Evolutionary conservation across 92 coral and sea anemone species (phyloP).

Genomic region (Porites cylindrica): DNA sequence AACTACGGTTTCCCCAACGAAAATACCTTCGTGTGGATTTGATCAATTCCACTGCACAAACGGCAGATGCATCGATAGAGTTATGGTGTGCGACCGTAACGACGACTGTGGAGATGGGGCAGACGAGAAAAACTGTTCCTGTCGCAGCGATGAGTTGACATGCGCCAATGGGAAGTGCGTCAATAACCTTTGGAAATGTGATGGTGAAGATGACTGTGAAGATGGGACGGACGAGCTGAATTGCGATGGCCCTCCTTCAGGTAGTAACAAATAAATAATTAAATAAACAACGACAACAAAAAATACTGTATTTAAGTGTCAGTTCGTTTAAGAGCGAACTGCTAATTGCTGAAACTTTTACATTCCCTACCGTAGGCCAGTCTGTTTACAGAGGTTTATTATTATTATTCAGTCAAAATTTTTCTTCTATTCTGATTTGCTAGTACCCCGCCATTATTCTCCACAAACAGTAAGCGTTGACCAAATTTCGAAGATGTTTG

Average conservation of each 20-base stretch:
- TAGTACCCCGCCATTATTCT: too few species aligned
- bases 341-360: too few species aligned
- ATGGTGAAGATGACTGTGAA: conserved; percentile 86
- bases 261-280: background rate
- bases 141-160: conserved; percentile 59
- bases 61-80: conserved; percentile 73
- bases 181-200: conserved; percentile 75
- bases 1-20: conserved; percentile 32
- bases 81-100: conserved; percentile 73
- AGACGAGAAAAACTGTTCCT: conserved; percentile 90
- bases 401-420: too few species aligned
- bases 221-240: conserved; percentile 90
- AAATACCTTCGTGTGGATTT: conserved; percentile 40
- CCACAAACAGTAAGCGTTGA: too few species aligned
- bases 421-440: too few species aligned
- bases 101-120: conserved; percentile 92
- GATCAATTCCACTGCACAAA: conserved; percentile 73
- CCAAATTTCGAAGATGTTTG: too few species aligned
- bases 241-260: conserved; percentile 53
- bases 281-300: too few species aligned
- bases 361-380: too few species aligned
- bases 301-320: too few species aligned
- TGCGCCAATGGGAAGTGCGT: conserved; percentile 88
- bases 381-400: too few species aligned
- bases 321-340: too few species aligned